Evolutionary conservation across 2,888 invertebrate genomes (phyloP).

Genomic region (Drosophila macrothrix): DNA sequence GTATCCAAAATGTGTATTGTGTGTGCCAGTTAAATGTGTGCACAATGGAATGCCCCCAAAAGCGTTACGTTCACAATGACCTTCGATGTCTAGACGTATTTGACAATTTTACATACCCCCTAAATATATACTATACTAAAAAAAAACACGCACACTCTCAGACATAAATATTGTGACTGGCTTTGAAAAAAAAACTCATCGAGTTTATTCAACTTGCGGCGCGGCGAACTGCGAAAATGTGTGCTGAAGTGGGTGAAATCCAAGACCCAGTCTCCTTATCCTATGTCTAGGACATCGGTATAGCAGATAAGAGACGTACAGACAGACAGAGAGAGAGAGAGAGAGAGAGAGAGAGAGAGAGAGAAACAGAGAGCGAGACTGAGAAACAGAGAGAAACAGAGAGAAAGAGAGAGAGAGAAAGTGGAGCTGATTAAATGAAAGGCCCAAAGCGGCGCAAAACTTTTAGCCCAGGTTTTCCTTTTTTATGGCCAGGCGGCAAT

Average conservation of each 20-base stretch:
- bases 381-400: neutral
- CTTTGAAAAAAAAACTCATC: constrained; percentile 37
- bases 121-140: constrained; percentile 42
- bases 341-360: neutral
- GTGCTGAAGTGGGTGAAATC: constrained; percentile 12
- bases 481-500: constrained; percentile 53
- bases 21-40: constrained; percentile 22
- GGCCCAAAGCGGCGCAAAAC: constrained; percentile 25
- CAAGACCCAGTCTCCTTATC: constrained; percentile 19
- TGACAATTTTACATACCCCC: constrained; percentile 67
- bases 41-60: constrained; percentile 39
- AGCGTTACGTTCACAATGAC: constrained; percentile 64
- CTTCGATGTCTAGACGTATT: constrained; percentile 79
- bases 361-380: neutral
- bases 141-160: constrained; percentile 37
- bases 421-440: constrained; percentile 30
- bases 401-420: neutral
- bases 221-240: constrained; percentile 22
- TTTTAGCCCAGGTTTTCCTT: constrained; percentile 17
- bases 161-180: constrained; percentile 41
- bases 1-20: neutral
- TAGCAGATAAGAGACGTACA: neutral
- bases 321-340: neutral
- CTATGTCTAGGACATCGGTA: constrained; percentile 45
- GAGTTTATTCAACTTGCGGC: constrained; percentile 71